Evolutionary conservation across 2,888 invertebrate species (phyloP).

Genomic region (Drosophila nigritarsus): DNA sequence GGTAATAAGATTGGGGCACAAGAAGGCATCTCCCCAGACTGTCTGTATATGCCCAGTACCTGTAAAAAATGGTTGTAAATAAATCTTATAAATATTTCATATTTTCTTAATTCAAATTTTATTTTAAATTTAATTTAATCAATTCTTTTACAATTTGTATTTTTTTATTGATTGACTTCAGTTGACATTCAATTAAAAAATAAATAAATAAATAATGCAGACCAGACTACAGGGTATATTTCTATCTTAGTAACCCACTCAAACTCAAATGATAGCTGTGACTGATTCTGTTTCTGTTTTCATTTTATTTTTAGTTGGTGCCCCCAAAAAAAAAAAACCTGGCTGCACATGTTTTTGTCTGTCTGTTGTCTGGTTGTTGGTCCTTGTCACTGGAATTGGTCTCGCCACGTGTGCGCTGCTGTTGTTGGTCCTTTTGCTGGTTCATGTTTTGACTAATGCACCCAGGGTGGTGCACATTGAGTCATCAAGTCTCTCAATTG

Average conservation of each 20-base stretch:
- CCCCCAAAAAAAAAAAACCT: slow-evolving; percentile 30
- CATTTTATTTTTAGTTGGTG: slow-evolving; percentile 23
- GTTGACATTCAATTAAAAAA: neutral
- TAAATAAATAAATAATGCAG: neutral
- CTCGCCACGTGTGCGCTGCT: slow-evolving; percentile 46
- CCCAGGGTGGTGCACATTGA: slow-evolving; percentile 69
- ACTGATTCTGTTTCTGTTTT: slow-evolving; percentile 9
- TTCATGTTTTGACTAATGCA: slow-evolving; percentile 65
- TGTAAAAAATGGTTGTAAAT: neutral
- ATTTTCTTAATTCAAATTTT: neutral
- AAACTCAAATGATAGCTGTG: slow-evolving; percentile 2
- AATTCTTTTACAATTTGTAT: neutral
- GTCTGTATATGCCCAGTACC: neutral
- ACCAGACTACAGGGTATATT: neutral
- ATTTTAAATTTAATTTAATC: neutral
- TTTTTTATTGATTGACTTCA: neutral
- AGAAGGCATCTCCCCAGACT: neutral
- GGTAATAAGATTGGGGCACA: neutral
- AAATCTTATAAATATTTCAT: neutral
- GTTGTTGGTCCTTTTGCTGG: slow-evolving; percentile 13
- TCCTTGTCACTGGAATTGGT: slow-evolving; percentile 31
- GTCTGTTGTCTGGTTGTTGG: slow-evolving; percentile 10
- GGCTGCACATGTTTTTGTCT: slow-evolving; percentile 62
- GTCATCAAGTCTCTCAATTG: slow-evolving; percentile 63
- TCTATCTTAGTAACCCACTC: neutral